Evolutionary conservation across 1,140 invertebrate genomes (phyloP).

Genomic region (Trichonephila clavata): DNA sequence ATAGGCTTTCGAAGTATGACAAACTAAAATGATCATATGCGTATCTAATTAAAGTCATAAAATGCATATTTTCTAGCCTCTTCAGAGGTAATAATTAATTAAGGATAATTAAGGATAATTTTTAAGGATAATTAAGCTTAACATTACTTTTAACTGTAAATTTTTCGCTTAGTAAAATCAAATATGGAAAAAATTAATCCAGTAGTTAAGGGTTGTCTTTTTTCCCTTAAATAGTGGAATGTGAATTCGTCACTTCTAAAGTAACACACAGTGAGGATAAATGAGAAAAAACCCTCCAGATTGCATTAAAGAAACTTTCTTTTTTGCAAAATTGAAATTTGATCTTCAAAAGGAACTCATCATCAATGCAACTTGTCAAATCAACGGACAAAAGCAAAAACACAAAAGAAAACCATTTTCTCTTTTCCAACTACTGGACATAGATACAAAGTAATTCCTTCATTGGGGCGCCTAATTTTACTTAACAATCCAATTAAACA

Average conservation of each 20-base stretch:
- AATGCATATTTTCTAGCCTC: too few species aligned
- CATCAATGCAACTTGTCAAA: slow-evolving; percentile 11
- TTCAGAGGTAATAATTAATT: too few species aligned
- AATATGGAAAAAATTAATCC: too few species aligned
- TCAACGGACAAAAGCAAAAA: neutral
- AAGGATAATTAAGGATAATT: too few species aligned
- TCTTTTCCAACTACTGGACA: neutral
- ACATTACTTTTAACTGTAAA: too few species aligned
- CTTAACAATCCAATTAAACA: slow-evolving; percentile 76
- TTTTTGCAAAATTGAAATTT: slow-evolving; percentile 6
- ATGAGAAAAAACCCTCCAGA: neutral
- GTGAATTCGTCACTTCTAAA: neutral
- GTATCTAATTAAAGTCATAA: too few species aligned
- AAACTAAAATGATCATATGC: too few species aligned
- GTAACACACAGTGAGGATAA: neutral
- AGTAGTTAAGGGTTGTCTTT: too few species aligned
- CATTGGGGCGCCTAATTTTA: slow-evolving; percentile 57
- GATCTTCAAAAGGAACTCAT: slow-evolving; percentile 22
- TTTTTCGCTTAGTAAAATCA: too few species aligned
- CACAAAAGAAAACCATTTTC: neutral
- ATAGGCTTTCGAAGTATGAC: too few species aligned
- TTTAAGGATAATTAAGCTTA: too few species aligned
- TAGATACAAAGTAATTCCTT: neutral
- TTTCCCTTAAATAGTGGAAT: too few species aligned
- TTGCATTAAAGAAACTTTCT: neutral